Percentiles rank a stretch among this genome's conserved stretches.
Conservation (phyloP, 2,888 invertebrate species). For the Syrphus vitripennis region DNA sequence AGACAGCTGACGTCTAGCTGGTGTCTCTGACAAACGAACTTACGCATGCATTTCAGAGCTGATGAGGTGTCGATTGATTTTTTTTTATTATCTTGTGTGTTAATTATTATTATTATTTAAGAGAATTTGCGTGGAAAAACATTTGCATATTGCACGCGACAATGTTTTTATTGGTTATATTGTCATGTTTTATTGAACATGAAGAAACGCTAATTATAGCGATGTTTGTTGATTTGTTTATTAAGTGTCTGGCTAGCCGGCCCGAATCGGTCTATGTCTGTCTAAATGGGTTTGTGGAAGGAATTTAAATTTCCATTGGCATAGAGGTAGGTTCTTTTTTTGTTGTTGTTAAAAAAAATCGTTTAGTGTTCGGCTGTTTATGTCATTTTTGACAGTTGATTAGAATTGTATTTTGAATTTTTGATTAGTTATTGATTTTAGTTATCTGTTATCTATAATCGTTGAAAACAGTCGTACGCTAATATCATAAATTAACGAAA, state of each 20-base stretch:
- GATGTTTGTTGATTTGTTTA: constrained; percentile 59
- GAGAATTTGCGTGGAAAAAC: constrained; percentile 11
- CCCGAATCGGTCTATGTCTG: constrained; percentile 24
- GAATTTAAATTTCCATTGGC: constrained; percentile 33
- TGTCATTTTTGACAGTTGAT: constrained; percentile 49
- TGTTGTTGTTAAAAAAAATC: constrained; percentile 37
- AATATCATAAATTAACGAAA: too few species aligned
- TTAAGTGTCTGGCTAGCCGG: constrained; percentile 47
- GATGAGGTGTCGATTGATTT: constrained; percentile 54
- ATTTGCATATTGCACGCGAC: constrained; percentile 66
- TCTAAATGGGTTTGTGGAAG: constrained; percentile 1
- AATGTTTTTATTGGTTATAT: constrained; percentile 37
- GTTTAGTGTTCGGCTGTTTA: constrained; percentile 35
- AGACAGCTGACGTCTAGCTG: constrained; percentile 2
- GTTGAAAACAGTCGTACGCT: too few species aligned
- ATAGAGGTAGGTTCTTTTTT: constrained; percentile 27
- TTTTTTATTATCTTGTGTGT: constrained; percentile 20
- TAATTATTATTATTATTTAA: constrained; percentile 32
- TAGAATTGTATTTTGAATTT: constrained; percentile 13
- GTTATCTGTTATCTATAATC: too few species aligned
- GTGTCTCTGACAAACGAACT: constrained; percentile 39
- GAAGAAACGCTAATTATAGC: constrained; percentile 51
- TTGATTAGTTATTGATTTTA: background rate
- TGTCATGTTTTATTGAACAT: constrained; percentile 22
- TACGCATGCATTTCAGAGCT: constrained; percentile 5